Conservation (phyloP, 64 coral and sea anemone genomes). For the Montipora sp. region DNA sequence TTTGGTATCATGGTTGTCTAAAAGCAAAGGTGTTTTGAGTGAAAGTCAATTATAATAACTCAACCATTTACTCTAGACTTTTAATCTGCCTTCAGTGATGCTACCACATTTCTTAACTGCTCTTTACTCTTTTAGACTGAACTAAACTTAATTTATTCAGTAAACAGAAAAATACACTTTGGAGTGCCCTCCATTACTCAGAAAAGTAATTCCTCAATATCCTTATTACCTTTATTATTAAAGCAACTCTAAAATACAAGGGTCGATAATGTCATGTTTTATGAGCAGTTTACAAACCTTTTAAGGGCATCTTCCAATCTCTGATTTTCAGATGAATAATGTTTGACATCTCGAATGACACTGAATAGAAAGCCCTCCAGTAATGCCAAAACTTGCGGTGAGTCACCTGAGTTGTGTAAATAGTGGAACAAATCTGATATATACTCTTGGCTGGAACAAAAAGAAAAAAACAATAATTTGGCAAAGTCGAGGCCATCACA, state of each 20-base stretch:
- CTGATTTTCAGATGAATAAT: constrained; percentile 86
- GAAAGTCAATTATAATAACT: too few relatives aligned
- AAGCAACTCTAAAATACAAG: too few relatives aligned
- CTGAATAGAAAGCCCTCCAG: constrained; percentile 92
- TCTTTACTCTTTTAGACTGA: too few relatives aligned
- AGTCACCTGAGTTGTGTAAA: constrained; percentile 76
- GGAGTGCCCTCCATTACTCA: too few relatives aligned
- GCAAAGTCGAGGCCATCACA: neutral
- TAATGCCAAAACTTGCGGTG: constrained; percentile 77
- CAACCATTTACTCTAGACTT: too few relatives aligned
- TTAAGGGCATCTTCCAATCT: constrained; percentile 95
- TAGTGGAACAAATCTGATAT: constrained; percentile 90
- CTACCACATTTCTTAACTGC: neutral
- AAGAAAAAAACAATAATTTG: neutral
- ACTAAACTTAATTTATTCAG: too few relatives aligned
- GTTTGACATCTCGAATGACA: constrained; percentile 93
- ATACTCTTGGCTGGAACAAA: constrained; percentile 88
- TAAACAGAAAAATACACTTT: too few relatives aligned
- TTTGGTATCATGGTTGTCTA: too few relatives aligned
- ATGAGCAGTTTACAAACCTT: constrained; percentile 44
- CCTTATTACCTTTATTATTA: too few relatives aligned
- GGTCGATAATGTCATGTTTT: too few relatives aligned
- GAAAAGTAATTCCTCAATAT: too few relatives aligned
- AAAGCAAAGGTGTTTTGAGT: too few relatives aligned
- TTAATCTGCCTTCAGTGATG: neutral